Evolutionary conservation across 2,888 invertebrate genomes (phyloP).

Genomic region (Chelonus formosanus): DNA sequence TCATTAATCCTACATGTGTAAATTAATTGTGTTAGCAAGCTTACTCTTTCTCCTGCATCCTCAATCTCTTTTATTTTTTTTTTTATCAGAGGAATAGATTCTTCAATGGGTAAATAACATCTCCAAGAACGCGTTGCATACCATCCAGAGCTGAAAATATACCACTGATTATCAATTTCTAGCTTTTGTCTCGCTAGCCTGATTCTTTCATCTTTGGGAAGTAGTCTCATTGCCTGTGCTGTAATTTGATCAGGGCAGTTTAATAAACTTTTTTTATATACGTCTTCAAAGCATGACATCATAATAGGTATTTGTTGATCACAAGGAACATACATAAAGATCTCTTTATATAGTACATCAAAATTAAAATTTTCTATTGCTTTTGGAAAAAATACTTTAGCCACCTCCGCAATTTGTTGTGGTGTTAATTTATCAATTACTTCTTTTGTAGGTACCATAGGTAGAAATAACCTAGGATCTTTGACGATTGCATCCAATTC

Average conservation of each 20-base stretch:
- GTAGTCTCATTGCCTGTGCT: constrained; percentile 39
- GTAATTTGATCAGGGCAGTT: constrained; percentile 39
- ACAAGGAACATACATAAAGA: constrained; percentile 47
- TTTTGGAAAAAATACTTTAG: constrained; percentile 44
- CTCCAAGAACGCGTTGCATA: constrained; percentile 43
- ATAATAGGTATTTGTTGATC: constrained; percentile 42
- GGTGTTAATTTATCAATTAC: background rate
- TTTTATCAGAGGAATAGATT: constrained; percentile 48
- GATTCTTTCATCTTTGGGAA: constrained; percentile 49
- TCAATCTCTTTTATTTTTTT: constrained; percentile 43
- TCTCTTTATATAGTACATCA: constrained; percentile 23
- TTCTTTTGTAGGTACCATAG: too few species aligned
- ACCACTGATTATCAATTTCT: constrained; percentile 27
- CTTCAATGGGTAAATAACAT: constrained; percentile 48
- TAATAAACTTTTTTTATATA: constrained; percentile 45
- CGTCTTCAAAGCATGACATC: constrained; percentile 42
- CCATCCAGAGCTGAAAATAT: background rate
- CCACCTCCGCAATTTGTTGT: constrained; percentile 39
- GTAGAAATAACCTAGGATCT: too few species aligned
- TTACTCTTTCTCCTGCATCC: constrained; percentile 34
- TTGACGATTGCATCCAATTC: too few species aligned
- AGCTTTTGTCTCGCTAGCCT: constrained; percentile 48
- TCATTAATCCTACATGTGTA: constrained; percentile 55
- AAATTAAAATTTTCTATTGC: constrained; percentile 33
- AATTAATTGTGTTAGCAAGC: constrained; percentile 49